A percentile compares a stretch with the other conserved stretches of the same genome.
Evolutionary conservation across 2,888 invertebrate species (phyloP).

Genomic region (Rhabditophanes sp.): DNA sequence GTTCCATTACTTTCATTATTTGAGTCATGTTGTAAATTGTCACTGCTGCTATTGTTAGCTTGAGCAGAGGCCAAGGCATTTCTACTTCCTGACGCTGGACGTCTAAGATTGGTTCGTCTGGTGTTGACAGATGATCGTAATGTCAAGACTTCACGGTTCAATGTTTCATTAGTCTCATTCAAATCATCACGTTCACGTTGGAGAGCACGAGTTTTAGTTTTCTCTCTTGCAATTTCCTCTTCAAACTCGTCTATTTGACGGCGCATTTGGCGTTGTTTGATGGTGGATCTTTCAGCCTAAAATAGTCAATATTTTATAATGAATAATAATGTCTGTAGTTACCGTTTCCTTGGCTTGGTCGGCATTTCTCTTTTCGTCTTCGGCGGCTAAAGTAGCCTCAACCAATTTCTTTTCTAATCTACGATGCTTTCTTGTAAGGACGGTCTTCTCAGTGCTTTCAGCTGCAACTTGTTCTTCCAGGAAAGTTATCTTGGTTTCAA

Average conservation of each 20-base stretch:
- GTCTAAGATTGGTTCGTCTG: constrained; percentile 7
- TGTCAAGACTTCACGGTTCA: too few relatives aligned
- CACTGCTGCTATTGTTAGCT: constrained; percentile 9
- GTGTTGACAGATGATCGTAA: too few relatives aligned
- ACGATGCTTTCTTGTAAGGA: constrained; percentile 70
- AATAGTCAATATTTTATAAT: too few relatives aligned
- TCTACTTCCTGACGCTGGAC: background rate
- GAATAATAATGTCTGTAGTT: constrained; percentile 2
- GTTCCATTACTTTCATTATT: constrained; percentile 21
- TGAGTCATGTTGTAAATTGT: constrained; percentile 15
- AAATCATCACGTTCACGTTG: constrained; percentile 92
- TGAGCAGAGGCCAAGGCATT: too few relatives aligned
- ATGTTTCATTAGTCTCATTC: constrained; percentile 70
- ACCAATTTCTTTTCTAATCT: constrained; percentile 88
- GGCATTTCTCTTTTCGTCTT: constrained; percentile 84
- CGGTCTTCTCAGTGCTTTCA: constrained; percentile 77
- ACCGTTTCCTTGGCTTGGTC: constrained; percentile 97
- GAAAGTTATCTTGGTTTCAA: constrained; percentile 82
- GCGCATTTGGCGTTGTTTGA: constrained; percentile 53
- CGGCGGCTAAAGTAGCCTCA: constrained; percentile 67
- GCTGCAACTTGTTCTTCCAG: constrained; percentile 86
- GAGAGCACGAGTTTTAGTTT: constrained; percentile 81
- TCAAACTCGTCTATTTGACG: constrained; percentile 89
- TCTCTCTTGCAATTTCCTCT: constrained; percentile 84
- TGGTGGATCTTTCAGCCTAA: constrained; percentile 33